A percentile compares a stretch with the other conserved stretches of the same genome.
Conservation (phyloP, 2,797 vertebrate species). For the Oceanodroma leucorhoa region DNA sequence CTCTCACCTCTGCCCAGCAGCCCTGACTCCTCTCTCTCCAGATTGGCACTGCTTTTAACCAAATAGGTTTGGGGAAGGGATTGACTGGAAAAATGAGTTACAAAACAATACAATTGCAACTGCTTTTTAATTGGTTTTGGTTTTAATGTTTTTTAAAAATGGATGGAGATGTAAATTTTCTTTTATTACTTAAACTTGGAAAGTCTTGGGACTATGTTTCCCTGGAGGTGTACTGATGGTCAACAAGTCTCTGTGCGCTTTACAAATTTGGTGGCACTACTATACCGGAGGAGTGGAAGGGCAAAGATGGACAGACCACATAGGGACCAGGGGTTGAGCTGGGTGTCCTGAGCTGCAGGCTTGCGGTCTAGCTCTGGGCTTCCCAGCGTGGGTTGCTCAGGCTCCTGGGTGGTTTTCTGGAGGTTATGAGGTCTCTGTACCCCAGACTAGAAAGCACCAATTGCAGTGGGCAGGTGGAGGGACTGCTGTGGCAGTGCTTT, state of each 20-base stretch:
- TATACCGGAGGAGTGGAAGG: neutral
- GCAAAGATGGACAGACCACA: neutral
- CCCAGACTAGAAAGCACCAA: neutral
- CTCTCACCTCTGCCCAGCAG: neutral
- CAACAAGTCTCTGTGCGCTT: neutral
- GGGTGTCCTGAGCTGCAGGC: neutral
- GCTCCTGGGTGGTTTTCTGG: neutral
- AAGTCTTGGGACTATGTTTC: neutral
- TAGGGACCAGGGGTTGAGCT: neutral
- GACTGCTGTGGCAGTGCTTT: neutral
- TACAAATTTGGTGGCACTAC: neutral
- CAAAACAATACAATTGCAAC: neutral
- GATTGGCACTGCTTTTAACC: neutral
- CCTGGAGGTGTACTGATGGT: neutral
- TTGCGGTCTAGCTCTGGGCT: neutral
- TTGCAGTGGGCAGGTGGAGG: neutral
- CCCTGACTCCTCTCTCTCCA: neutral
- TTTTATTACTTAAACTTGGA: neutral
- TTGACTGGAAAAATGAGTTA: conserved; percentile 1
- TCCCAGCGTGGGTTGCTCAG: neutral
- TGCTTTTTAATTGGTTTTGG: neutral
- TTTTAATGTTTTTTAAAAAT: neutral
- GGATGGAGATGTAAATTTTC: neutral
- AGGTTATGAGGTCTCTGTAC: neutral
- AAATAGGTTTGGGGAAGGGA: neutral